Evolutionary conservation across 2,888 invertebrate genomes (phyloP).

Genomic region (Caenorhabditis plicata): DNA sequence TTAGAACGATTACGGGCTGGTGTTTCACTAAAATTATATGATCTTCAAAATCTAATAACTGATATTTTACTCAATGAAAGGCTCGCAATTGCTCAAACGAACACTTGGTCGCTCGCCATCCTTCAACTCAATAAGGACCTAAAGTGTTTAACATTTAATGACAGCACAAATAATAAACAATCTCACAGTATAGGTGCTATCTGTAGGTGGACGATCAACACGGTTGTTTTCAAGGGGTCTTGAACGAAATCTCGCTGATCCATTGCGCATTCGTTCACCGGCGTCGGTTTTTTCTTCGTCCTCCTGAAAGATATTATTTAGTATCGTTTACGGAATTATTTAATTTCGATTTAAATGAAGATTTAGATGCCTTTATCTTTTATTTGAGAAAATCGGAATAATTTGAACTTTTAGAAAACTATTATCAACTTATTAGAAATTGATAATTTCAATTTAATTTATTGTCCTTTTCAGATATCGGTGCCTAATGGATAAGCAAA

Average conservation of each 20-base stretch:
- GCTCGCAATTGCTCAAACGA: constrained; percentile 46
- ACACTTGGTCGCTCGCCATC: constrained; percentile 61
- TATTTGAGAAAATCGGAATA: too few species aligned
- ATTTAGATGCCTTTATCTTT: too few species aligned
- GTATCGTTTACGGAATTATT: background rate
- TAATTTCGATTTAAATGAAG: too few species aligned
- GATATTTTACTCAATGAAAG: constrained; percentile 24
- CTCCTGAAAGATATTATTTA: constrained; percentile 23
- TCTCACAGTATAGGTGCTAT: constrained; percentile 46
- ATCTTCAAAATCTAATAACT: background rate
- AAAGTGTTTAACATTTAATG: background rate
- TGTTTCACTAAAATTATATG: constrained; percentile 10
- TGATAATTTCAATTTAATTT: too few species aligned
- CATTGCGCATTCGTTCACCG: constrained; percentile 36
- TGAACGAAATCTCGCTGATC: constrained; percentile 35
- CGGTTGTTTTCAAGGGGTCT: constrained; percentile 22
- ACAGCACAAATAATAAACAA: background rate
- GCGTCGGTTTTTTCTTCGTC: constrained; percentile 36
- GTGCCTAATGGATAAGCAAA: too few species aligned
- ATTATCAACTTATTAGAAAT: too few species aligned
- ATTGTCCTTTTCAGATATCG: too few species aligned
- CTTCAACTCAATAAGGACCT: constrained; percentile 60
- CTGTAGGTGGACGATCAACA: too few species aligned
- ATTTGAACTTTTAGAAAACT: too few species aligned
- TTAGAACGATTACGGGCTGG: constrained; percentile 29